Evolutionary conservation across 2,888 invertebrate species (phyloP).

Genomic region (Nineta flava): DNA sequence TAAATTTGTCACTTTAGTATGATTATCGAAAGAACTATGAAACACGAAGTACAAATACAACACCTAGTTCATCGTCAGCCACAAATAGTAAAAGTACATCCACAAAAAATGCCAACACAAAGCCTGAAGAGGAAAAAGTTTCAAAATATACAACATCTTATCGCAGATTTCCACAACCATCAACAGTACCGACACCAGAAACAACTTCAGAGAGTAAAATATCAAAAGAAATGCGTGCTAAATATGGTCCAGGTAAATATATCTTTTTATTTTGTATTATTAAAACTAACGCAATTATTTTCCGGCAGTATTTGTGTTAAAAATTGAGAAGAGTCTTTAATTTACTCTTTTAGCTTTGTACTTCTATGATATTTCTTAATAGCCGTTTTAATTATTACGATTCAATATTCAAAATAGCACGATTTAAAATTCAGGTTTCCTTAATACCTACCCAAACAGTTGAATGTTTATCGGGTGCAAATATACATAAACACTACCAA

Average conservation of each 20-base stretch:
- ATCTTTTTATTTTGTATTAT: not conserved
- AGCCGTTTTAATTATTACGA: too few relatives aligned
- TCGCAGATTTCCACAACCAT: not conserved
- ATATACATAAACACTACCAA: too few relatives aligned
- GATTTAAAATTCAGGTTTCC: too few relatives aligned
- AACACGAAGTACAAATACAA: not conserved
- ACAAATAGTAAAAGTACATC: not conserved
- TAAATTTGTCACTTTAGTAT: constrained; percentile 2
- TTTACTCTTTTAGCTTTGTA: too few relatives aligned
- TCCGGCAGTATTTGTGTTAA: too few relatives aligned
- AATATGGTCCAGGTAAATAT: constrained; percentile 4
- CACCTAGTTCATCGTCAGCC: constrained; percentile 1
- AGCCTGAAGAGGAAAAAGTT: not conserved
- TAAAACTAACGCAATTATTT: not conserved
- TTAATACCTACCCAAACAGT: too few relatives aligned
- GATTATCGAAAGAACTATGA: constrained; percentile 5
- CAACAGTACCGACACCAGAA: not conserved
- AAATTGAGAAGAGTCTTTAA: too few relatives aligned
- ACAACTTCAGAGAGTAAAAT: not conserved
- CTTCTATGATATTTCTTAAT: too few relatives aligned
- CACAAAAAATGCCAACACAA: not conserved
- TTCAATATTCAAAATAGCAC: too few relatives aligned
- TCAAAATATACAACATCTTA: constrained; percentile 1
- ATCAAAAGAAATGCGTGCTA: constrained; percentile 4
- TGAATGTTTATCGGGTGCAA: too few relatives aligned